Percentiles rank a stretch among this genome's conserved stretches.
These are phyloP conservation scores for Phocoena phocoena DNA, from an alignment of 2,113 vertebrate species.

Conservation along the genomic window DNA sequence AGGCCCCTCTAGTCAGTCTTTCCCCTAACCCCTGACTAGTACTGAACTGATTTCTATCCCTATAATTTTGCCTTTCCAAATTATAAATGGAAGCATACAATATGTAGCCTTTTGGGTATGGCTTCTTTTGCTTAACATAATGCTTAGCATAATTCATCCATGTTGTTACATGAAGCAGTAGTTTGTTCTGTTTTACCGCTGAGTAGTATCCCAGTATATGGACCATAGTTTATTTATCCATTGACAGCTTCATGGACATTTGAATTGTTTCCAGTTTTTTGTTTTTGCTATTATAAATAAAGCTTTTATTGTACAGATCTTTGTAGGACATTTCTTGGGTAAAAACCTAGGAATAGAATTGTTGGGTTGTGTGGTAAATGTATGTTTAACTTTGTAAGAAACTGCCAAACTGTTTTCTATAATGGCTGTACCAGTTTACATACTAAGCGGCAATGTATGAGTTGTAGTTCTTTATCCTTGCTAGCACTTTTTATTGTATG, in stretches of 20 bases:
- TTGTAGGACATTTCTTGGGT: neutral
- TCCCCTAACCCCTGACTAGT: neutral
- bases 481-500: neutral
- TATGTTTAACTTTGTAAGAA: neutral
- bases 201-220: neutral
- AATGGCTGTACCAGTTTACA: neutral
- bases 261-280: neutral
- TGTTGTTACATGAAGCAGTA: neutral
- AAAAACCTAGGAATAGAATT: neutral
- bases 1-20: neutral
- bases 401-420: neutral
- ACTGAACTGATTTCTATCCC: neutral
- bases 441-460: neutral
- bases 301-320: neutral
- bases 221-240: neutral
- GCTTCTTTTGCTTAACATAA: neutral
- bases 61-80: neutral
- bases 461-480: neutral
- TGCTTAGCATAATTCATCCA: neutral
- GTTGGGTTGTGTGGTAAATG: neutral
- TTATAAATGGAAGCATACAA: neutral
- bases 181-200: neutral
- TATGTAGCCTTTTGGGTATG: neutral
- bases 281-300: neutral
- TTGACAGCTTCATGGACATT: neutral